Conservation (phyloP, 2,797 vertebrate genomes). For the Linurgus olivaceus region DNA sequence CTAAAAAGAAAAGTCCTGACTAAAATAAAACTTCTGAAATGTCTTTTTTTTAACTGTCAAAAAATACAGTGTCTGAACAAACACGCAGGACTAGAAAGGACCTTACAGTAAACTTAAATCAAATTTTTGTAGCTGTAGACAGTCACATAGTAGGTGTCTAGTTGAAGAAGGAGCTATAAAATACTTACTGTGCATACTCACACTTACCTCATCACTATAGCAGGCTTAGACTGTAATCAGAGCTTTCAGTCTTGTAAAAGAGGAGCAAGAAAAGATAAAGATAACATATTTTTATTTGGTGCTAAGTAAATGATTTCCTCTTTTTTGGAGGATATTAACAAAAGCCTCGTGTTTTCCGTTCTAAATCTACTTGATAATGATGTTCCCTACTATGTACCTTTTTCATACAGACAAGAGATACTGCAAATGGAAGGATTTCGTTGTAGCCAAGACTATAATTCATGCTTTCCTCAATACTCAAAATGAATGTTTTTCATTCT, state of each 20-base stretch:
- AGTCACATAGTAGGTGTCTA: not conserved
- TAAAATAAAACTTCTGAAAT: not conserved
- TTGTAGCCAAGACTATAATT: not conserved
- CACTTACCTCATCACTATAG: not conserved
- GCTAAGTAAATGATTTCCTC: not conserved
- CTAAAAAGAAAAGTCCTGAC: not conserved
- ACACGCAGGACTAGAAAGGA: not conserved
- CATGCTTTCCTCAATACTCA: not conserved
- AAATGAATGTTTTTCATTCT: constrained; percentile 49
- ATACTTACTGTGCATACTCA: not conserved
- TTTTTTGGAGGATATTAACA: not conserved
- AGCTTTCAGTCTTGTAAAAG: not conserved
- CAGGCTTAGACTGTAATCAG: not conserved
- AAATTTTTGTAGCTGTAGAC: not conserved
- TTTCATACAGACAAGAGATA: not conserved
- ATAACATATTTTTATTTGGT: not conserved
- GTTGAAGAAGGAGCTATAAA: not conserved
- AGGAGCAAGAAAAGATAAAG: not conserved
- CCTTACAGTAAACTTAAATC: not conserved
- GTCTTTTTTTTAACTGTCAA: not conserved
- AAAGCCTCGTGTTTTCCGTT: not conserved
- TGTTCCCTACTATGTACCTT: not conserved
- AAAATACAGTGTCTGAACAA: not conserved
- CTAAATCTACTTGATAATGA: not conserved
- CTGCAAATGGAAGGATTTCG: not conserved